Base-by-base conservation (phyloP, 2,888 invertebrate genomes). In the Leptogaster cylindrica region DNA sequence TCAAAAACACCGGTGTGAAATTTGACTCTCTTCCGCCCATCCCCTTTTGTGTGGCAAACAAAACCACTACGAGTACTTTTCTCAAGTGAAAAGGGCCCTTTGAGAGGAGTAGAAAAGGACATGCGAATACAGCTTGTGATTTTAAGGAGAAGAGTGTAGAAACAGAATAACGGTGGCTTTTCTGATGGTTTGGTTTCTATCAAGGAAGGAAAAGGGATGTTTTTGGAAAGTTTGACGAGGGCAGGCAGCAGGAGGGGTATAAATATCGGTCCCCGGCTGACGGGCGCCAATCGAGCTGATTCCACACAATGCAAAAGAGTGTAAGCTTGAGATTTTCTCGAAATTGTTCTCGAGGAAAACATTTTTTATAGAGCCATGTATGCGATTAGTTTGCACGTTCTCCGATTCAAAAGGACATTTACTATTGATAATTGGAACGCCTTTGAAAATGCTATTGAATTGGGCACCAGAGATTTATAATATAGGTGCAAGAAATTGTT, bases 201-300 rank as follows among this genome's bases (percentile, higher is more conserved):
- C 8, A 12, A 12, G 46, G 46, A 58, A 58, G 23, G n/a, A 39
- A 58, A 58, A 58, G 58, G 58, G 58, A 58, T 58, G 58, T 33
- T 58, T 23, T 39, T 25, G 36, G 36, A 25, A 25, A 41, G 58
- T 41, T n/a, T n/a, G n/a, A n/a, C n/a, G n/a, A n/a, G n/a, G 18
- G 58, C 10, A 25, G 41, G 25, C 41, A 41, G 25, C 46, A 46
- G 20, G 25, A 27, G 23, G 46, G 63, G 66, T 44, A 66, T 68
- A 52, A 69, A 68, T 61, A 78, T 78, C 82, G 85, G 84, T 84
- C 84, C 84, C 85, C 79, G 82, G 74, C 81, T 77, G 83, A 76
- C 84, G 83, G 85, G 85, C 85, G 84, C 84, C 81, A 74, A 71
- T 27, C 39, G 3, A 39, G 58, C 12, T 25, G 58, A 25, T 25